Evolutionary conservation across 2,113 vertebrate genomes (phyloP).

Genomic region (Psammodynastes pulverulentus): DNA sequence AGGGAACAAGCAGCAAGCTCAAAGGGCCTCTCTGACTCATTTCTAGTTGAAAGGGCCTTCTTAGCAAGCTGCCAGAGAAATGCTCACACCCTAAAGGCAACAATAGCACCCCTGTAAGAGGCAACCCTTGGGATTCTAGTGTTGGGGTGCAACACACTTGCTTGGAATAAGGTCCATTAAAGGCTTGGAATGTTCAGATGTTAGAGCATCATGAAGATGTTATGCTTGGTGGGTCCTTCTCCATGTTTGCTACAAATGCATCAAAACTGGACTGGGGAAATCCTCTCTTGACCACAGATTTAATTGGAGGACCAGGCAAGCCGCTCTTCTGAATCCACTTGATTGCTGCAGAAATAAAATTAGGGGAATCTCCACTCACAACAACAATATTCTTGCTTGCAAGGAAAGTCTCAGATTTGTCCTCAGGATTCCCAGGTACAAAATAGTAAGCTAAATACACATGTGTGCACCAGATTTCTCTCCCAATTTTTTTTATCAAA

Average conservation of each 20-base stretch:
- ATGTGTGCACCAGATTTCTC: background rate
- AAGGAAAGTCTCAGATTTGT: background rate
- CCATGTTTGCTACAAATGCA: background rate
- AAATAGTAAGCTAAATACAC: background rate
- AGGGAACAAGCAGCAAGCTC: background rate
- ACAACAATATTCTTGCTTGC: background rate
- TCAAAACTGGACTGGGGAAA: background rate
- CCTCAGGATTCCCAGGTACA: background rate
- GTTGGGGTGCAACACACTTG: background rate
- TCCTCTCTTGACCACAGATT: background rate
- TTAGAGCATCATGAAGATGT: background rate
- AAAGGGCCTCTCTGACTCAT: background rate
- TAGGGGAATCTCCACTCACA: background rate
- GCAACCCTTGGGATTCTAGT: background rate
- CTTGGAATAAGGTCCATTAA: background rate
- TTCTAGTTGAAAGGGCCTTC: background rate
- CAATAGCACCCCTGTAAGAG: background rate
- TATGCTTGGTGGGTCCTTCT: background rate
- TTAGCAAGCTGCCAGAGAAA: background rate
- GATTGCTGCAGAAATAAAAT: background rate
- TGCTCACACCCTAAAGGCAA: background rate
- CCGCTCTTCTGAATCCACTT: background rate
- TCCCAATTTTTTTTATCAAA: background rate
- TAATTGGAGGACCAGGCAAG: background rate
- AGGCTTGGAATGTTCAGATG: background rate